Evolutionary conservation across 2,113 vertebrate species (phyloP), one percentile per base, ranked within the genome.

Genomic region (Chloropsis hardwickii): DNA sequence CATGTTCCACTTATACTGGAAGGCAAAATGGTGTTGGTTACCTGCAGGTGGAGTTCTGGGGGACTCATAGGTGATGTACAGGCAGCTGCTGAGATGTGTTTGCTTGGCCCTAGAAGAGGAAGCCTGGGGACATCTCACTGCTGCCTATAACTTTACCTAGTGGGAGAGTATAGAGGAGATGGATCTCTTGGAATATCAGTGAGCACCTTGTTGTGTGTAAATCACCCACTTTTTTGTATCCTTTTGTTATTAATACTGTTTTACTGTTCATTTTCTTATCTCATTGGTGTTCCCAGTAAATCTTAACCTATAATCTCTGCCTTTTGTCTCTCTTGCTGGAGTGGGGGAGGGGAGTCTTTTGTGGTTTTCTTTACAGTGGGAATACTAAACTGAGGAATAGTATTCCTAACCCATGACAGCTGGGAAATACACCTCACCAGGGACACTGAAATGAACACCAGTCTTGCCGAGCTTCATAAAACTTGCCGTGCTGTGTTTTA

Each of bases 61-160:
- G 19, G 10, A 27, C 18, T 81, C 3, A 5, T 9, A 58, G 23
- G 1, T 78, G 66, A 37, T 14, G 21, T 70, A 57, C 2, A 3
- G 47, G 31, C 35, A 62, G 35, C 2, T 1, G 9, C 58, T 81
- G 45, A 82, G 7, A 20, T 0, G 0, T 33, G 51, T 57, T 81
- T 88, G 44, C 24, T 80, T 61, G 48, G n/a, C 14, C 4, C 0
- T 57, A 56, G 53, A 86, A 74, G 22, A 71, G 40, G 61, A 62
- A 44, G 10, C 8, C 22, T n/a, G 10, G 18, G 31, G 4, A 77
- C 53, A 48, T 82, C 58, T 60, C 62, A 29, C 13, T 74, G 45
- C n/a, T 73, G 31, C 33, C 24, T 86, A 1, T 44, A 48, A 27
- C 31, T 69, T 77, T 78, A 13, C 20, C 42, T 57, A 27, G 4